Percentiles rank a stretch among this genome's conserved stretches.
These are phyloP conservation scores for Danio kyathit DNA, from an alignment of 2,797 vertebrate species.

Conservation along the genomic window DNA sequence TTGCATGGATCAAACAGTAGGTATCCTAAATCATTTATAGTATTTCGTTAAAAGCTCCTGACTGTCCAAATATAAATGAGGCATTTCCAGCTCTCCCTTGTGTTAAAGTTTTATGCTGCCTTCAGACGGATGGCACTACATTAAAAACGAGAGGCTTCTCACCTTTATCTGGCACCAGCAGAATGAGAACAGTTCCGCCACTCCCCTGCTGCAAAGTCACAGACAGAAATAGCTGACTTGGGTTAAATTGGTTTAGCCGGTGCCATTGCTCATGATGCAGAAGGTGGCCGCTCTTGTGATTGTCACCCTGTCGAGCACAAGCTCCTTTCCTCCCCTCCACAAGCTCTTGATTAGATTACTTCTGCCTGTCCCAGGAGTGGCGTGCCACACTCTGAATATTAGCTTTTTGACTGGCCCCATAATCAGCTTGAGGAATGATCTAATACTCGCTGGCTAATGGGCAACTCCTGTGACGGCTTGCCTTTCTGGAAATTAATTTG, in stretches of 20 bases:
- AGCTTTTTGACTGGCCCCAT: slow-evolving; percentile 56
- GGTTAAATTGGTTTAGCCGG: slow-evolving; percentile 48
- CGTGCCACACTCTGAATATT: slow-evolving; percentile 52
- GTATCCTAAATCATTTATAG: slow-evolving; percentile 3
- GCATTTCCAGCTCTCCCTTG: slow-evolving; percentile 10
- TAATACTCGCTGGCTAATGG: slow-evolving; percentile 56
- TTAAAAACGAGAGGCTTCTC: slow-evolving; percentile 30
- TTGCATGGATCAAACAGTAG: slow-evolving; percentile 11
- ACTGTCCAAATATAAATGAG: neutral
- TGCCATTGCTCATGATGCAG: slow-evolving; percentile 48
- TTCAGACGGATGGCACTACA: slow-evolving; percentile 13
- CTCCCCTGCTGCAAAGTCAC: slow-evolving; percentile 43
- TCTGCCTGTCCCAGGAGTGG: slow-evolving; percentile 45
- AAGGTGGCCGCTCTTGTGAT: slow-evolving; percentile 49
- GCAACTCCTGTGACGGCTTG: slow-evolving; percentile 31
- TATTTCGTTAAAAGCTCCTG: neutral
- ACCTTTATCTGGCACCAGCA: slow-evolving; percentile 28
- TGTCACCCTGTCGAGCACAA: slow-evolving; percentile 24
- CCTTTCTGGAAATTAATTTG: slow-evolving; percentile 62
- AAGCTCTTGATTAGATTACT: slow-evolving; percentile 56
- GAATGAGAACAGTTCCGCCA: slow-evolving; percentile 46
- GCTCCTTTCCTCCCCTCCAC: slow-evolving; percentile 1
- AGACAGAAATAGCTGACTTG: slow-evolving; percentile 58
- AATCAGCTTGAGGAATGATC: slow-evolving; percentile 63
- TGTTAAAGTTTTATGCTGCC: slow-evolving; percentile 29